These are phyloP conservation scores for Etia nguti DNA, from an alignment of 2,113 vertebrate genomes.

Conservation along the genomic window DNA sequence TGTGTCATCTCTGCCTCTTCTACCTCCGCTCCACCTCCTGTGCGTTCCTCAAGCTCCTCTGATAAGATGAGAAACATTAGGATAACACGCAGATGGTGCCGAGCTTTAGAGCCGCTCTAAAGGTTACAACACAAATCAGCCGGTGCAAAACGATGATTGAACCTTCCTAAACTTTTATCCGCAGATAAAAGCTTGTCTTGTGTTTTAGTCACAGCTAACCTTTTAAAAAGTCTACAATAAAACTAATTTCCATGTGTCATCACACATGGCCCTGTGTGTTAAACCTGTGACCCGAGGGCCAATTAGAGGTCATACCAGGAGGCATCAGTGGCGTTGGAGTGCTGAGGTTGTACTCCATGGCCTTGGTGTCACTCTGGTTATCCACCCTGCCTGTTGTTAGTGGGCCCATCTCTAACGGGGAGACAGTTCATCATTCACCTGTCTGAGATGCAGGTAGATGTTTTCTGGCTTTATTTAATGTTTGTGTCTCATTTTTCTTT, in stretches of 20 bases:
- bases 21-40: background rate
- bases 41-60: background rate
- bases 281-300: background rate
- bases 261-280: background rate
- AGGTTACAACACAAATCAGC: background rate
- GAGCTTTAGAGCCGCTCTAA: background rate
- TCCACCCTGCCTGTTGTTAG: background rate
- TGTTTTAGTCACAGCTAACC: background rate
- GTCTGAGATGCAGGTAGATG: accelerated
- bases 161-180: background rate
- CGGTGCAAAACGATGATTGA: background rate
- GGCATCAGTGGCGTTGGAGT: background rate
- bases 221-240: background rate
- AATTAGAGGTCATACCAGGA: constrained; percentile 6
- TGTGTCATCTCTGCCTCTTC: background rate
- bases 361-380: background rate
- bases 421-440: background rate
- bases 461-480: background rate
- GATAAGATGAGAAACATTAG: background rate
- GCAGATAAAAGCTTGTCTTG: background rate
- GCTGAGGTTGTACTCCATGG: background rate
- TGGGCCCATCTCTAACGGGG: background rate
- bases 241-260: background rate
- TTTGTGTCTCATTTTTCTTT: background rate
- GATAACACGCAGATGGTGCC: background rate